Percentiles rank a stretch among this genome's conserved stretches.
phyloP scores from a whole-genome alignment of 2,888 invertebrate species.

The Neoascia interrupta region DNA sequence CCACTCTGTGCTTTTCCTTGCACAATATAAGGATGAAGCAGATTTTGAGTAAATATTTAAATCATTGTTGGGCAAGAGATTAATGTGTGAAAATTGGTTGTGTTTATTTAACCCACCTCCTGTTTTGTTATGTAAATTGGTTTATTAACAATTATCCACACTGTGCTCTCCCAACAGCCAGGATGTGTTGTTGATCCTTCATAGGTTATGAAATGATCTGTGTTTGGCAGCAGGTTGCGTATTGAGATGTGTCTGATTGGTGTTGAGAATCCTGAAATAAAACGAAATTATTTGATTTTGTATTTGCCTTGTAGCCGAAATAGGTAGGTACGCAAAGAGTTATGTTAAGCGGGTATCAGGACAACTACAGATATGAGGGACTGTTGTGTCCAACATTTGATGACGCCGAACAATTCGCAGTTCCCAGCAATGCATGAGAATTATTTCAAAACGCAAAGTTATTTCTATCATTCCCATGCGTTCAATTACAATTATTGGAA shows the following conservation, averaged over 20 bases:
- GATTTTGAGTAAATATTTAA: slow-evolving; percentile 39
- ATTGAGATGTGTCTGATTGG: slow-evolving; percentile 92
- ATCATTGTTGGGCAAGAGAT: not conserved
- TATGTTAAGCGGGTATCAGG: no score
- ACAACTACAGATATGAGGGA: no score
- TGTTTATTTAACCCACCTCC: slow-evolving; percentile 85
- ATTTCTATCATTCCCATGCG: no score
- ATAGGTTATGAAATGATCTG: slow-evolving; percentile 97
- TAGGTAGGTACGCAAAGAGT: no score
- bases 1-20: not conserved
- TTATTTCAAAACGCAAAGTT: no score
- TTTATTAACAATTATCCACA: slow-evolving; percentile 98
- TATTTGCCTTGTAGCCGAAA: no score
- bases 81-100: not conserved
- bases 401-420: no score
- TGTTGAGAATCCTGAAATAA: slow-evolving; percentile 86
- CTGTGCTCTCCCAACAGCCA: slow-evolving; percentile 99
- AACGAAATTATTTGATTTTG: slow-evolving; percentile 32
- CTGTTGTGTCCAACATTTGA: no score
- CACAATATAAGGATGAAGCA: slow-evolving; percentile 2
- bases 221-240: slow-evolving; percentile 92
- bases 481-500: no score
- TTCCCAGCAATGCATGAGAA: no score
- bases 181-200: slow-evolving; percentile 99
- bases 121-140: slow-evolving; percentile 97